Percentiles rank a stretch among this genome's conserved stretches.
These are phyloP conservation scores for Sycophila sp. DNA, from an alignment of 1,140 invertebrate genomes.

Conservation along the genomic window DNA sequence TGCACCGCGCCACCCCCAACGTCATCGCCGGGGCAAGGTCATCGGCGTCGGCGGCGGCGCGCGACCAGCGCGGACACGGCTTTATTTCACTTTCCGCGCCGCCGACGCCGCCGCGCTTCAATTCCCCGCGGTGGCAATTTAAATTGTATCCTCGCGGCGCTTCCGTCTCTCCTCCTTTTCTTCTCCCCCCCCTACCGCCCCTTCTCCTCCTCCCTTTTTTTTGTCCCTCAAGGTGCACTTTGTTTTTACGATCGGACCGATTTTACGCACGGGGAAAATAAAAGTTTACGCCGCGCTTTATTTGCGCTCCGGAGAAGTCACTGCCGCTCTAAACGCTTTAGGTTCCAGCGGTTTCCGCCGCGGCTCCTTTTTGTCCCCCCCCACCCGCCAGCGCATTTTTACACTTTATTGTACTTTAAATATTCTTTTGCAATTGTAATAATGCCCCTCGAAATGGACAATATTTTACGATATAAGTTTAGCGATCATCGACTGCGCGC, in stretches of 20 bases:
- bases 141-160: not conserved
- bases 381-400: not conserved
- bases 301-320: not conserved
- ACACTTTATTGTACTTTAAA: no score
- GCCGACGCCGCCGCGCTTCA: not conserved
- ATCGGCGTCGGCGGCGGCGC: conserved; percentile 52
- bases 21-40: conserved; percentile 50
- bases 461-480: no score
- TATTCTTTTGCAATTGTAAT: no score
- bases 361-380: no score
- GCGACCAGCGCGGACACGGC: conserved; percentile 38
- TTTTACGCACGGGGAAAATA: not conserved
- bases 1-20: conserved; percentile 44
- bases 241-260: not conserved
- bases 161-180: no score
- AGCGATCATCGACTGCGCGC: no score
- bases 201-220: not conserved
- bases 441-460: no score
- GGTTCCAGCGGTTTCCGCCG: no score
- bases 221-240: not conserved
- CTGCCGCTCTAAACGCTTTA: not conserved
- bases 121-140: not conserved
- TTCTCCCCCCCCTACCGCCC: not conserved
- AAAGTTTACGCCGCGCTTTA: not conserved
- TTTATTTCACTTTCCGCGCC: conserved; percentile 24